A percentile compares a stretch with the other conserved stretches of the same genome.
phyloP scores from a whole-genome alignment of 2,113 vertebrate species.

The Phalacrocorax brasilianus region DNA sequence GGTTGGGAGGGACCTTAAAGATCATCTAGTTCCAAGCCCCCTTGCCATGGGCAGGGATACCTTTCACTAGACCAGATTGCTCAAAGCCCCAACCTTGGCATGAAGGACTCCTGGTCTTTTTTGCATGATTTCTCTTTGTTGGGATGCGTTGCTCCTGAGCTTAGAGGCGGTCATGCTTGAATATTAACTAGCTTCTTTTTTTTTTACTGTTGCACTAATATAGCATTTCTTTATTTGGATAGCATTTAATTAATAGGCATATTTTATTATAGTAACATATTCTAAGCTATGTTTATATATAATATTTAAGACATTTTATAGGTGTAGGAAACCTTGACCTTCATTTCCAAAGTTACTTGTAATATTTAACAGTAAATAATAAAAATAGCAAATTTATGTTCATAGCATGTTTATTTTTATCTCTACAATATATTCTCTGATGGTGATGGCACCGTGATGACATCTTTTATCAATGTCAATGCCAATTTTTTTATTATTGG shows the following conservation, averaged over 20 bases:
- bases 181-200: not conserved
- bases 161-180: no score
- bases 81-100: no score
- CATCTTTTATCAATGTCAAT: not conserved
- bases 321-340: not conserved
- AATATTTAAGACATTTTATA: not conserved
- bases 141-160: no score
- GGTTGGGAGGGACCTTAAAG: no score
- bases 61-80: no score
- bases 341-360: not conserved
- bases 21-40: no score
- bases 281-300: not conserved
- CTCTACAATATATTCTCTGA: not conserved
- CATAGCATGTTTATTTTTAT: not conserved
- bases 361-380: not conserved
- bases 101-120: no score
- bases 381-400: not conserved
- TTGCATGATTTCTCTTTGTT: no score
- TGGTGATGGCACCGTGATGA: not conserved
- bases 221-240: not conserved
- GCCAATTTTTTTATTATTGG: fast-evolving
- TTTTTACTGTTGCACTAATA: not conserved
- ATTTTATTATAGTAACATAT: not conserved
- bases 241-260: not conserved
- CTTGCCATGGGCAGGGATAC: no score